A percentile compares a stretch with the other conserved stretches of the same genome.
phyloP scores from a whole-genome alignment of 2,113 vertebrate species.

The Seriola quinqueradiata region DNA sequence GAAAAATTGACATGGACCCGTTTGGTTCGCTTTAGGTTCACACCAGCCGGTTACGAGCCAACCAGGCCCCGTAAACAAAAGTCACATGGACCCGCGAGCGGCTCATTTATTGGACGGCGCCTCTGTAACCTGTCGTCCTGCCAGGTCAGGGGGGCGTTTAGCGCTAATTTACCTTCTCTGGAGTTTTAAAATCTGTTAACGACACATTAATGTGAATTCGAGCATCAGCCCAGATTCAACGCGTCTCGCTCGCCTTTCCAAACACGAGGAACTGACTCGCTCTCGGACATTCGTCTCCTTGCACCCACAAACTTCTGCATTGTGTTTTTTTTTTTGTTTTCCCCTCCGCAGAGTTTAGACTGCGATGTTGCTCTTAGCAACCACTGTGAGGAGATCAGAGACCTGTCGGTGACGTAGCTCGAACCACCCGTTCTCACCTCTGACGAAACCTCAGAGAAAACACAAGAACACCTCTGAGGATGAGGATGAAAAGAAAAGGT shows the following conservation, averaged over 20 bases:
- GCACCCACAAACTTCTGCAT: background rate
- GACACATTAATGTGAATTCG: background rate
- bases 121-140: background rate
- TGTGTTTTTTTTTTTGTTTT: background rate
- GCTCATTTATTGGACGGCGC: constrained; percentile 31
- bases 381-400: no score
- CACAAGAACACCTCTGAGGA: background rate
- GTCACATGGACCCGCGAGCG: constrained; percentile 29
- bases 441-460: background rate
- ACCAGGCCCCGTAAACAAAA: constrained; percentile 34
- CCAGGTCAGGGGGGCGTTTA: constrained; percentile 25
- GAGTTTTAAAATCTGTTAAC: background rate
- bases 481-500: no score
- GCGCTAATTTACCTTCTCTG: background rate
- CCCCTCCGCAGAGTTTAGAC: no score
- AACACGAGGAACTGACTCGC: background rate
- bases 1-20: constrained; percentile 50
- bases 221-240: no score
- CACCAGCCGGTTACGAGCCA: constrained; percentile 1
- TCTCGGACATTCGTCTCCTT: background rate
- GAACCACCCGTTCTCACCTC: background rate
- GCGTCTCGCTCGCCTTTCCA: background rate
- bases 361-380: no score
- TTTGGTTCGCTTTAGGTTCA: constrained; percentile 21
- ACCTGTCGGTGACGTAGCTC: no score